Conservation (phyloP, 30 jellyfish, hydroid and myxozoan genomes). For the Nemopilema nomurai region DNA sequence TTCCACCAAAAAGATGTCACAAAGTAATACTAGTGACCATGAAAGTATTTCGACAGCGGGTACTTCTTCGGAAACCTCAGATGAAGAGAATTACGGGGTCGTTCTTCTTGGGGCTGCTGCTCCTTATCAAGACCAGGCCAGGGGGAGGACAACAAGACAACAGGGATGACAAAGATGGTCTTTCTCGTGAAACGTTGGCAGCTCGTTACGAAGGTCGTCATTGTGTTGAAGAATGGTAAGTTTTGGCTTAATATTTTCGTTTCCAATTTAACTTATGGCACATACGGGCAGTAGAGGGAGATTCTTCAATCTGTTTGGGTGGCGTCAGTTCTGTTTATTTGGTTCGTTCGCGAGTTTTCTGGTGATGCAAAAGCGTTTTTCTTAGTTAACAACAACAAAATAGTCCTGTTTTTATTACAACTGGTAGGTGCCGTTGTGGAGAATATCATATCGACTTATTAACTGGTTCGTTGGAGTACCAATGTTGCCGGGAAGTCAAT, state of each 20-base stretch:
- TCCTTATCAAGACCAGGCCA: not conserved
- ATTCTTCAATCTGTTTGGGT: not conserved
- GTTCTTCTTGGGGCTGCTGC: not conserved
- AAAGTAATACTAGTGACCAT: not conserved
- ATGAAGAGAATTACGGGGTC: not conserved
- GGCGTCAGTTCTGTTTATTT: no score
- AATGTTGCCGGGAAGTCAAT: not conserved
- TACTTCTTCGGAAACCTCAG: not conserved
- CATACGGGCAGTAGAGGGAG: not conserved
- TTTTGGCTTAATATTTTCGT: not conserved
- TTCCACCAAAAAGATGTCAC: not conserved
- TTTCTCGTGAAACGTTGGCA: not conserved
- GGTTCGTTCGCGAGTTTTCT: no score
- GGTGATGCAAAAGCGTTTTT: no score
- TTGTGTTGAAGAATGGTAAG: not conserved
- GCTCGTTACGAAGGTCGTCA: not conserved
- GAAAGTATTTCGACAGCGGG: not conserved
- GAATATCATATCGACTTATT: not conserved
- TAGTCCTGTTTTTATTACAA: not conserved
- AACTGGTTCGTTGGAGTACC: not conserved
- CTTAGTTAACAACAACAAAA: no score
- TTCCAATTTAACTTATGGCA: no score
- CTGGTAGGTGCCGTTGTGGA: not conserved
- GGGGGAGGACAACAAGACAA: not conserved
- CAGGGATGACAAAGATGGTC: not conserved